Conservation (phyloP, 2,888 invertebrate genomes). For the Elysia crispata region DNA sequence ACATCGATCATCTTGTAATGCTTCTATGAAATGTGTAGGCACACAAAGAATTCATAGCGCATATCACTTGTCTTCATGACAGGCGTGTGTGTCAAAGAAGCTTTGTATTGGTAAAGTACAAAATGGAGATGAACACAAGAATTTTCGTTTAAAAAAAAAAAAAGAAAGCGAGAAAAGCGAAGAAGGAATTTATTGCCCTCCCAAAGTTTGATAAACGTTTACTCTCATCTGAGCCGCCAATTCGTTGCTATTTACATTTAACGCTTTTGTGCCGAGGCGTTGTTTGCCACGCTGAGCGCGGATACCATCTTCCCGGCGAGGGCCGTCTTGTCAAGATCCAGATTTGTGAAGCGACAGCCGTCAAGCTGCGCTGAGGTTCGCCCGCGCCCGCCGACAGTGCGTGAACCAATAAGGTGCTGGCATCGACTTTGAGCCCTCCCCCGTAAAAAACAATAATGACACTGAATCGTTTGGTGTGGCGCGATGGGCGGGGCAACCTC, state of each 20-base stretch:
- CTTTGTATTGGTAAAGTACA: background rate
- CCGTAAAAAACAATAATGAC: background rate
- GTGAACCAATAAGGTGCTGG: background rate
- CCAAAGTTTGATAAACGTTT: background rate
- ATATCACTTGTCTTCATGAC: too few relatives aligned
- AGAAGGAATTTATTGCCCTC: constrained; percentile 22
- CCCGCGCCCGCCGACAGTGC: background rate
- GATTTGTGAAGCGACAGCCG: background rate
- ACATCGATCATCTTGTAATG: too few relatives aligned
- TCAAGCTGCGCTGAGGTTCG: background rate
- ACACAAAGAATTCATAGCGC: too few relatives aligned
- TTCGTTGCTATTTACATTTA: constrained; percentile 31
- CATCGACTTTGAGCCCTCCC: background rate
- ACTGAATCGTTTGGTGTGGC: background rate
- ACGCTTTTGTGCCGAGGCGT: background rate
- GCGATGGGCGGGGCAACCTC: background rate
- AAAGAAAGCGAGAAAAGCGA: background rate
- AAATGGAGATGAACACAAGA: background rate
- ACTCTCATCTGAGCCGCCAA: constrained; percentile 27
- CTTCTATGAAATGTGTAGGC: too few relatives aligned
- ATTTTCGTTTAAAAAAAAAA: background rate
- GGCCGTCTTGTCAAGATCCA: background rate
- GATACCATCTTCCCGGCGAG: background rate
- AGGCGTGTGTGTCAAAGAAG: background rate
- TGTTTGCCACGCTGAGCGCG: background rate